Evolutionary conservation across 2,797 vertebrate species (phyloP).

Genomic region (Passerculus sandwichensis): DNA sequence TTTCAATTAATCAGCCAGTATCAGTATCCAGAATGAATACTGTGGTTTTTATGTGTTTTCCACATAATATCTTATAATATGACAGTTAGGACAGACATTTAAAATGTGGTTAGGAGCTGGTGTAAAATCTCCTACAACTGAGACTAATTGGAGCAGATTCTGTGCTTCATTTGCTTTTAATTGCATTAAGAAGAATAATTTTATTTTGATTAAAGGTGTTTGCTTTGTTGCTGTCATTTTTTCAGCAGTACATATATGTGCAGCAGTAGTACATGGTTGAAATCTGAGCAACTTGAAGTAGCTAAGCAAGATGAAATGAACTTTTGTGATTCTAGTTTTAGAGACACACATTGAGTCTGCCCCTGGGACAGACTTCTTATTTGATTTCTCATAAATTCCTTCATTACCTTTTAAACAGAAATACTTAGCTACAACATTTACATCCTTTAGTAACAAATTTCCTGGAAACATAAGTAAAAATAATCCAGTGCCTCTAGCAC

Average conservation of each 20-base stretch:
- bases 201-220: background rate
- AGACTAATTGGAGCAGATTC: background rate
- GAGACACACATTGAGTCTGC: background rate
- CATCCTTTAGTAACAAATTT: background rate
- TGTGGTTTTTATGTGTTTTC: background rate
- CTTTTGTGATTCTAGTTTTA: background rate
- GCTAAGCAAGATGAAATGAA: background rate
- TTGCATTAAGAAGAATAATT: background rate
- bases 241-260: background rate
- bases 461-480: background rate
- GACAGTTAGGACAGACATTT: background rate
- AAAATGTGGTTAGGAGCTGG: background rate
- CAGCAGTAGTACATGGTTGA: accelerated
- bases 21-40: background rate
- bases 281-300: background rate
- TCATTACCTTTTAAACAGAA: background rate
- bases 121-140: background rate
- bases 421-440: background rate
- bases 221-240: background rate
- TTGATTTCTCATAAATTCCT: background rate
- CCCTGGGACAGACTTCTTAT: background rate
- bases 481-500: background rate
- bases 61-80: background rate
- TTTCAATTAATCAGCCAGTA: background rate
- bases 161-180: background rate